Evolutionary conservation across 2,113 vertebrate species (phyloP).

Genomic region (Nannobrachium achirus): DNA sequence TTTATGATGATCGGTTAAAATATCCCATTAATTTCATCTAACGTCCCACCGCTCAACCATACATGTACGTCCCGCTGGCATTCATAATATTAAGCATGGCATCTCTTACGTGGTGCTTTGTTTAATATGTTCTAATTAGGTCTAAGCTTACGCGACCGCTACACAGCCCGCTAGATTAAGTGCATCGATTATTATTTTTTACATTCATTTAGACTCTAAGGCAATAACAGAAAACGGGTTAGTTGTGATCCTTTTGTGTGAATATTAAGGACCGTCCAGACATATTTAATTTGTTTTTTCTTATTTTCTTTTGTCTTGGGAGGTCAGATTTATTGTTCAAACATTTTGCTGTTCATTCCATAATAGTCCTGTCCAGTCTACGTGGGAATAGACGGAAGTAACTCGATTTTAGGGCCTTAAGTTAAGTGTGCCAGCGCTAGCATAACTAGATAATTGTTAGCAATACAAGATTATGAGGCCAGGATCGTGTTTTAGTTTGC

Average conservation of each 20-base stretch:
- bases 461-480: background rate
- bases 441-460: slow-evolving; percentile 11
- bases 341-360: background rate
- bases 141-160: slow-evolving; percentile 46
- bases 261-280: slow-evolving; percentile 81
- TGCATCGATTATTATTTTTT: slow-evolving; percentile 86
- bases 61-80: too few species aligned
- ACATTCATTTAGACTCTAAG: slow-evolving; percentile 96
- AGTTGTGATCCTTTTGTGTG: slow-evolving; percentile 87
- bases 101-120: background rate
- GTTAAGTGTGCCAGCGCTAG: slow-evolving; percentile 4
- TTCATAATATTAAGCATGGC: too few species aligned
- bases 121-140: background rate
- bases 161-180: slow-evolving; percentile 78
- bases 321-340: slow-evolving; percentile 32
- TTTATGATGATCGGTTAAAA: slow-evolving; percentile 14
- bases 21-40: background rate
- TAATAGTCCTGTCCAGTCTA: background rate
- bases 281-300: too few species aligned
- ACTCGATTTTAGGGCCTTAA: slow-evolving; percentile 5
- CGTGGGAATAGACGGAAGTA: slow-evolving; percentile 24
- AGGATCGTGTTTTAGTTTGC: slow-evolving; percentile 15
- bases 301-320: too few species aligned
- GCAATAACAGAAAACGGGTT: slow-evolving; percentile 84
- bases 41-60: too few species aligned